Conservation (phyloP, 2,888 invertebrate species). For the Harpagoxenus sublaevis region DNA sequence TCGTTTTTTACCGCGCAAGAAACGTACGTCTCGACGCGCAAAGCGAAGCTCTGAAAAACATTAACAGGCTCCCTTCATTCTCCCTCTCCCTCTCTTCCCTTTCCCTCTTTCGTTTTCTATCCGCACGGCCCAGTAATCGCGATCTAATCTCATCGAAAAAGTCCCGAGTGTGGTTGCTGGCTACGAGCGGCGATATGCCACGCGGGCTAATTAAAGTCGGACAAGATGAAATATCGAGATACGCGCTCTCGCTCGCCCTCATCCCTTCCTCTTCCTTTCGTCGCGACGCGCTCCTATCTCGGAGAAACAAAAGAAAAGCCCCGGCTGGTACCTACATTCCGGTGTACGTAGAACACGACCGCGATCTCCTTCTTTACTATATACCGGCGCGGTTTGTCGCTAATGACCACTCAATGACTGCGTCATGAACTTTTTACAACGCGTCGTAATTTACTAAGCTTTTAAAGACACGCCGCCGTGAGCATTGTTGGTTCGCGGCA, state of each 20-base stretch:
- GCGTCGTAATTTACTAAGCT: constrained; percentile 66
- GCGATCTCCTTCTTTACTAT: constrained; percentile 32
- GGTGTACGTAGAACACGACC: constrained; percentile 12
- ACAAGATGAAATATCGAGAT: constrained; percentile 70
- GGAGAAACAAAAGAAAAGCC: constrained; percentile 68
- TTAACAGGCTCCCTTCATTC: background rate
- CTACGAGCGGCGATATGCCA: constrained; percentile 56
- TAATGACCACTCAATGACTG: constrained; percentile 73
- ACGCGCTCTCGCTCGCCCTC: constrained; percentile 35
- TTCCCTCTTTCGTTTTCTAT: constrained; percentile 2
- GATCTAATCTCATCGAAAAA: constrained; percentile 63
- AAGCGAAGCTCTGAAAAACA: constrained; percentile 36
- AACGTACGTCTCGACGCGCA: constrained; percentile 31
- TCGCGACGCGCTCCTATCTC: constrained; percentile 28
- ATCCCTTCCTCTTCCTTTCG: background rate
- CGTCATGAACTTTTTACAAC: constrained; percentile 62
- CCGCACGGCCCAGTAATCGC: constrained; percentile 56
- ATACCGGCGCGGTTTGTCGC: constrained; percentile 59
- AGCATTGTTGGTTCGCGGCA: constrained; percentile 52
- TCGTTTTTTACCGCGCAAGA: constrained; percentile 45
- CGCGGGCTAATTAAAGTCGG: constrained; percentile 69
- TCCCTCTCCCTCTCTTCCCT: no score
- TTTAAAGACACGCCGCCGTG: constrained; percentile 53
- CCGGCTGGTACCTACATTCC: background rate
- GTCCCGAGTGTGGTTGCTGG: constrained; percentile 38